Evolutionary conservation across 2,113 vertebrate genomes (phyloP), one percentile per base, ranked within the genome.

Genomic region (Amazona vittata): DNA sequence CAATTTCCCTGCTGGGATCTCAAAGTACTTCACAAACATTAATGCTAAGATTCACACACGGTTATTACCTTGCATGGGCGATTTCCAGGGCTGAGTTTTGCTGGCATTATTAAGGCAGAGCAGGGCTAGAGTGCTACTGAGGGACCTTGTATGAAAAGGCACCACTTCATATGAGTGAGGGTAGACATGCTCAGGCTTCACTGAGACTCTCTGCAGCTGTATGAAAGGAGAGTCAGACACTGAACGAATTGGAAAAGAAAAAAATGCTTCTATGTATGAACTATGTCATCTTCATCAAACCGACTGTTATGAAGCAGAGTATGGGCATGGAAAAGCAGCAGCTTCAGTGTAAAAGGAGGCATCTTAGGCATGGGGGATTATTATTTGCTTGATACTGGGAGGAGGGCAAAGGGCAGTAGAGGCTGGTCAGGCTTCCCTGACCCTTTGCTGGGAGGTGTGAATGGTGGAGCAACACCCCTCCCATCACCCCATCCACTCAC

Each of bases 1-100:
- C 67, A 79, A 57, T 87, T 97, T 94, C 59, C 77, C 83, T 87
- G 89, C 83, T 89, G 96, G 74, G 89, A 83, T 94, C 89, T 83
- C 74, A 1, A 10, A 67, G 94, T 86, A 21, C 73, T 53, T 57
- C n/a, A 37, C 76, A 64, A 44, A 75, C 64, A 35, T 47, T 41
- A 11, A 89, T 39, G 65, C 68, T 49, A 35, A 60, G 86, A 57
- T 77, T 88, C 76, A 52, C 52, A 35, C 55, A 15, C 0, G 0
- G 89, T 3, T 60, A 26, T 64, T 84, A 49, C 70, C 57, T 85
- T 65, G 86, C 78, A 37, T 6, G 65, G 90, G 55, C 35, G 10
- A 44, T n/a, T 68, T 70, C 67, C 84, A 67, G 75, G 87, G 59
- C 24, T 76, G 49, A 43, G 41, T 33, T 73, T 47, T 90, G 82